Percentiles rank a stretch among this genome's conserved stretches.
phyloP scores from a whole-genome alignment of 2,888 invertebrate genomes.

The Zygaena filipendulae region DNA sequence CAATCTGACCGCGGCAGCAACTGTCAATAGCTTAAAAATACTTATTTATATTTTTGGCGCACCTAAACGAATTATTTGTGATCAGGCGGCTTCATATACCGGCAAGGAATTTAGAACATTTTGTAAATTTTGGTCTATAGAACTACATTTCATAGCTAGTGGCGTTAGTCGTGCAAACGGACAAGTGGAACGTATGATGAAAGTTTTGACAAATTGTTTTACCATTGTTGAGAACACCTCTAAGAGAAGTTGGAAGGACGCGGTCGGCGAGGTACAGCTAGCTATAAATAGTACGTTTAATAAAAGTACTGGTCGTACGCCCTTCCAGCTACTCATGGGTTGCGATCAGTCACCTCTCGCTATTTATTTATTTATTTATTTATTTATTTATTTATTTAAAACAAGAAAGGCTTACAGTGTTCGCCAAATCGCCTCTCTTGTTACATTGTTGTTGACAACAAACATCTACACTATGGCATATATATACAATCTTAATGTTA shows the following conservation, averaged over 20 bases:
- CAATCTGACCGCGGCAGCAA: constrained; percentile 5
- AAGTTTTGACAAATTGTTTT: constrained; percentile 14
- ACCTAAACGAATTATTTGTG: constrained; percentile 12
- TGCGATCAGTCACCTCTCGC: constrained; percentile 14
- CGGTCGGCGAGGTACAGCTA: constrained; percentile 17
- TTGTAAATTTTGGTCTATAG: too few relatives aligned
- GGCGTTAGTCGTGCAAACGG: too few relatives aligned
- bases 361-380: too few relatives aligned
- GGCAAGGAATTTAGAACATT: constrained; percentile 8
- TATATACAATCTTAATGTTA: too few relatives aligned
- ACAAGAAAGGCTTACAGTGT: too few relatives aligned
- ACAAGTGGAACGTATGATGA: constrained; percentile 13
- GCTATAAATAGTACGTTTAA: constrained; percentile 15
- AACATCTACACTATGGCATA: too few relatives aligned
- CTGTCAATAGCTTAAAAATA: constrained; percentile 5
- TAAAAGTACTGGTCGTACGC: constrained; percentile 14
- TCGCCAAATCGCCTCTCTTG: too few relatives aligned
- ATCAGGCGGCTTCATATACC: constrained; percentile 9
- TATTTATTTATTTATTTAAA: too few relatives aligned
- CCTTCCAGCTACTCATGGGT: constrained; percentile 16
- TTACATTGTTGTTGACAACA: too few relatives aligned
- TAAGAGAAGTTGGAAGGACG: constrained; percentile 13
- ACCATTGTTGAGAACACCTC: constrained; percentile 13
- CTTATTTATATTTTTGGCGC: constrained; percentile 8
- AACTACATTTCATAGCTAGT: too few relatives aligned